Percentiles rank a stretch among this genome's conserved stretches.
These are phyloP conservation scores for Beris morrisii DNA, from an alignment of 2,888 invertebrate genomes.

Conservation along the genomic window DNA sequence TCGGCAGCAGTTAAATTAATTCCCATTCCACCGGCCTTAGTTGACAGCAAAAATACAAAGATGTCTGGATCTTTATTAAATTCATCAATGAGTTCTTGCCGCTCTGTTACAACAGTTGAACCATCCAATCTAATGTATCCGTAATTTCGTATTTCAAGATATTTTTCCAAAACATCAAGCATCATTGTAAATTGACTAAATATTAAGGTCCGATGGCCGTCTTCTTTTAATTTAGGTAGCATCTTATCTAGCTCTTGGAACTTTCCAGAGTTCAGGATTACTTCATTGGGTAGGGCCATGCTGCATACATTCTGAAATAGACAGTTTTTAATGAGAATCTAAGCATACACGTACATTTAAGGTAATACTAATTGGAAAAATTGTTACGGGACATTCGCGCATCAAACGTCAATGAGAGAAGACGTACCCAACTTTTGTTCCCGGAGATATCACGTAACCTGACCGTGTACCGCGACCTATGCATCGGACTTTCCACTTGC, in stretches of 20 bases:
- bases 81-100: constrained; percentile 88
- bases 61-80: constrained; percentile 78
- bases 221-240: constrained; percentile 71
- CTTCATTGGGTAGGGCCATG: constrained; percentile 65
- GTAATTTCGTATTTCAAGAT: constrained; percentile 72
- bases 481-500: too few relatives aligned
- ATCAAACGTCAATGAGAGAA: neutral
- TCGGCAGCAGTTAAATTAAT: constrained; percentile 94
- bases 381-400: too few relatives aligned
- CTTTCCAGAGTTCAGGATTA: constrained; percentile 85
- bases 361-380: too few relatives aligned
- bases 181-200: constrained; percentile 98
- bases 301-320: constrained; percentile 63
- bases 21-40: constrained; percentile 93
- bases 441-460: neutral
- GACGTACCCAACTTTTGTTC: neutral
- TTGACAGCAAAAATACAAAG: constrained; percentile 89
- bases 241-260: constrained; percentile 76
- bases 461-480: too few relatives aligned
- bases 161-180: constrained; percentile 89
- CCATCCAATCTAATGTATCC: constrained; percentile 87
- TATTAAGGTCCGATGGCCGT: constrained; percentile 81
- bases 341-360: too few relatives aligned
- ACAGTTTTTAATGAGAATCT: constrained; percentile 3
- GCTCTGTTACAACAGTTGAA: constrained; percentile 79